Evolutionary conservation across 2,113 vertebrate species (phyloP).

Genomic region (Callipepla californica): DNA sequence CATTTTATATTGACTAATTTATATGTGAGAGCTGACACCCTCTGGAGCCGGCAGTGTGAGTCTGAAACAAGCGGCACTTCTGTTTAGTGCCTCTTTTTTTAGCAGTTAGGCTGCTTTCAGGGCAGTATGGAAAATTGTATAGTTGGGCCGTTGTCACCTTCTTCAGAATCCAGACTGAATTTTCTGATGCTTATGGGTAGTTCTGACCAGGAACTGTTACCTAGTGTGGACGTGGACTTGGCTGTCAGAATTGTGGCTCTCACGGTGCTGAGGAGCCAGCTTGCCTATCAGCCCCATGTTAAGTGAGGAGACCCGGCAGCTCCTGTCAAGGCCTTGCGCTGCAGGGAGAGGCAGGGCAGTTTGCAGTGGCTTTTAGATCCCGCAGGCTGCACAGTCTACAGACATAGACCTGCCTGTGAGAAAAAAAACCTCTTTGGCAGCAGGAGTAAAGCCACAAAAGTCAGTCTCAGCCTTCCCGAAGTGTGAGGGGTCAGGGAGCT

Average conservation of each 20-base stretch:
- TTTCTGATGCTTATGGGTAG: not conserved
- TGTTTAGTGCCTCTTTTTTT: not conserved
- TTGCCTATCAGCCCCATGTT: not conserved
- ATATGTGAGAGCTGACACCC: not conserved
- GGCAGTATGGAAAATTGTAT: not conserved
- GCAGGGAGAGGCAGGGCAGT: not conserved
- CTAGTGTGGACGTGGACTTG: not conserved
- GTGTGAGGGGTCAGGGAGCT: slow-evolving; percentile 6
- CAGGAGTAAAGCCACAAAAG: not conserved
- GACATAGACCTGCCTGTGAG: not conserved
- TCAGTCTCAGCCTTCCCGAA: not conserved
- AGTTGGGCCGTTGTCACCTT: not conserved
- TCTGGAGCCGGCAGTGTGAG: not conserved
- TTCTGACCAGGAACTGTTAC: not conserved
- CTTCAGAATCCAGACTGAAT: not conserved
- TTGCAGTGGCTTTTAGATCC: not conserved
- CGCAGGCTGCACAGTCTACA: not conserved
- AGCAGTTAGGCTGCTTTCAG: not conserved
- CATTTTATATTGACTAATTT: slow-evolving; percentile 25
- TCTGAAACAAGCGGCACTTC: not conserved
- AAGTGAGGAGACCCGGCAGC: not conserved
- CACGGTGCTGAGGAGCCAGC: not conserved
- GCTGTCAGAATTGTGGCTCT: not conserved
- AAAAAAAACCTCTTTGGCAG: not conserved
- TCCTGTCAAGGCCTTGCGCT: not conserved